Percentiles rank a stretch among this genome's conserved stretches.
phyloP scores from a whole-genome alignment of 2,113 vertebrate species.

The Spizaetus ornatus region DNA sequence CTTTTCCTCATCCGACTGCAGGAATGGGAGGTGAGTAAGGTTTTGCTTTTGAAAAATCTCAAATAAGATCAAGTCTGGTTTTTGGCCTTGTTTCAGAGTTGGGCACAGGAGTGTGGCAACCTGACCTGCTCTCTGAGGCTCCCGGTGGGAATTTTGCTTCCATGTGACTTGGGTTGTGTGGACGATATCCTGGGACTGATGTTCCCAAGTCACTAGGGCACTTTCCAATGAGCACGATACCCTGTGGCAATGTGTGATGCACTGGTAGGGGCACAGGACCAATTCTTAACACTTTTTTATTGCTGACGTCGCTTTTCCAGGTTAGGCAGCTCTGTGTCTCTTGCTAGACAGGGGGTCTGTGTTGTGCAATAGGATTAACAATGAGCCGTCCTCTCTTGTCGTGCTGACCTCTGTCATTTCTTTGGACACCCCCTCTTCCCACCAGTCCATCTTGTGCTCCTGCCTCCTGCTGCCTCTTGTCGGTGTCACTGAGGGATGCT shows the following conservation, averaged over 20 bases:
- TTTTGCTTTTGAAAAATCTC: background rate
- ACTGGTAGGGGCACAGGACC: background rate
- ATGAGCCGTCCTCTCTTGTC: background rate
- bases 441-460: background rate
- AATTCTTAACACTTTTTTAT: background rate
- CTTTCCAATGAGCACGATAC: accelerated
- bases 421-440: background rate
- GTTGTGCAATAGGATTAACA: background rate
- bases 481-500: background rate
- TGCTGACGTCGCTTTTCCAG: background rate
- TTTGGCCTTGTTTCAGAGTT: background rate
- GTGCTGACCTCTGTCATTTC: background rate
- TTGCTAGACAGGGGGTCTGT: background rate
- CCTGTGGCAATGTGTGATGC: accelerated
- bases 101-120: background rate
- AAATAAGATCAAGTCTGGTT: background rate
- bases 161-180: background rate
- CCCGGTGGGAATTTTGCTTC: background rate
- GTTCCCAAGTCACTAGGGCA: background rate
- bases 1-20: background rate
- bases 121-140: background rate
- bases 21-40: background rate
- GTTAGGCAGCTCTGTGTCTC: background rate
- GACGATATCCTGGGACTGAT: background rate
- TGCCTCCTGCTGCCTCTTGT: background rate